Evolutionary conservation across 1,140 invertebrate genomes (phyloP).

Genomic region (Ostrea edulis): DNA sequence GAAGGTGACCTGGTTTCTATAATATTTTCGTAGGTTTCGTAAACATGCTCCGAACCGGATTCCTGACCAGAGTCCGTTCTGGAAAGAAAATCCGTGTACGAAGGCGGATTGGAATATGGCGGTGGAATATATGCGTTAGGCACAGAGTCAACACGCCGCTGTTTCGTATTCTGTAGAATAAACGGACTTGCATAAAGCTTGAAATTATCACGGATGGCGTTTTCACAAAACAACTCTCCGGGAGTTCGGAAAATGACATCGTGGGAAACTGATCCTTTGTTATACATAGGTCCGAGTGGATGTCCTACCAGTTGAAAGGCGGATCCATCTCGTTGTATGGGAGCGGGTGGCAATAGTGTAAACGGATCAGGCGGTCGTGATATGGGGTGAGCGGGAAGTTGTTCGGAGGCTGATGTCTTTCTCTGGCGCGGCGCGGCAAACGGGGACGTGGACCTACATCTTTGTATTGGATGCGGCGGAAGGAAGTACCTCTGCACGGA

Average conservation of each 20-base stretch:
- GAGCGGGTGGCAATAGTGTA: constrained; percentile 50
- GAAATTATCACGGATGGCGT: constrained; percentile 62
- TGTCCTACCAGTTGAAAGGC: constrained; percentile 60
- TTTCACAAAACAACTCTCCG: constrained; percentile 52
- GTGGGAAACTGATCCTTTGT: constrained; percentile 15
- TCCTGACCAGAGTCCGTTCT: constrained; percentile 46
- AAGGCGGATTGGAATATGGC: constrained; percentile 61
- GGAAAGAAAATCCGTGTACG: constrained; percentile 61
- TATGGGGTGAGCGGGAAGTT: constrained; percentile 57
- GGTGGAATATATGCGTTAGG: constrained; percentile 44
- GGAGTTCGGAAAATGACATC: constrained; percentile 37
- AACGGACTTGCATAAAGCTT: constrained; percentile 57
- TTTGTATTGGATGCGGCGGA: constrained; percentile 51
- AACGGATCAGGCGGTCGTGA: constrained; percentile 47
- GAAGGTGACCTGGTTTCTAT: background rate
- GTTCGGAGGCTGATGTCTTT: constrained; percentile 43
- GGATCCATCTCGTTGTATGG: constrained; percentile 57
- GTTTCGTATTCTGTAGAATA: constrained; percentile 36
- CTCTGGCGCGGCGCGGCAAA: constrained; percentile 50
- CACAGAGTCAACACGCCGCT: background rate
- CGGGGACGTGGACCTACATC: constrained; percentile 38
- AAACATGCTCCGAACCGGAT: constrained; percentile 43
- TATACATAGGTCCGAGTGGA: constrained; percentile 38
- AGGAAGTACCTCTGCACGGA: constrained; percentile 54
- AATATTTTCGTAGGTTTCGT: constrained; percentile 36